Evolutionary conservation across 2,888 invertebrate species (phyloP).

Genomic region (Miltochrista miniata): DNA sequence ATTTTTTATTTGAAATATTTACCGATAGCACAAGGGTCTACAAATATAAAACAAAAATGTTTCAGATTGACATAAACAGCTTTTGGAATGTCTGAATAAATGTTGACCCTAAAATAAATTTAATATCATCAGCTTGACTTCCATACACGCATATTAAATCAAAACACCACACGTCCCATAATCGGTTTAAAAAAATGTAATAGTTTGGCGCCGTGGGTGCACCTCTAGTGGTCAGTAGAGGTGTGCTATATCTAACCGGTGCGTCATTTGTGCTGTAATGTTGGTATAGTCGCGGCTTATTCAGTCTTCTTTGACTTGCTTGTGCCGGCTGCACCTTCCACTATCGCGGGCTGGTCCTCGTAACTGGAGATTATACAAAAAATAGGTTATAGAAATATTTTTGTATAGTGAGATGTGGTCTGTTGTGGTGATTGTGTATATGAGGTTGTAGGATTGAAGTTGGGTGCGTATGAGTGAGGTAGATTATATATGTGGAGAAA

Average conservation of each 20-base stretch:
- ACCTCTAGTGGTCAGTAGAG: slow-evolving; percentile 19
- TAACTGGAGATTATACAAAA: slow-evolving; percentile 50
- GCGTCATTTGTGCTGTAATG: slow-evolving; percentile 30
- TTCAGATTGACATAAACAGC: neutral
- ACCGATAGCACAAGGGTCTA: neutral
- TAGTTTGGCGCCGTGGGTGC: slow-evolving; percentile 15
- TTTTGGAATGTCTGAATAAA: neutral
- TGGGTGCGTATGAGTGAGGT: too few relatives aligned
- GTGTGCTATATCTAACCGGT: slow-evolving; percentile 24
- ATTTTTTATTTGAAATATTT: neutral
- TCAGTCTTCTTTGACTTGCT: slow-evolving; percentile 69
- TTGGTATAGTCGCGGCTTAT: slow-evolving; percentile 34
- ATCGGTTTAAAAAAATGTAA: slow-evolving; percentile 10
- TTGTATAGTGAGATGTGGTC: neutral
- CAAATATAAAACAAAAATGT: neutral
- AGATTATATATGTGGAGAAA: too few relatives aligned
- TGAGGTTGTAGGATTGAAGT: too few relatives aligned
- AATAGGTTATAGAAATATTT: neutral
- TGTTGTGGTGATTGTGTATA: neutral
- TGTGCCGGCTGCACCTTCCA: slow-evolving; percentile 40
- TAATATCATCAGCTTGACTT: too few relatives aligned
- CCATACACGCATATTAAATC: neutral
- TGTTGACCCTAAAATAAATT: too few relatives aligned
- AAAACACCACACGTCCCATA: slow-evolving; percentile 10
- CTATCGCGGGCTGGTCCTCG: slow-evolving; percentile 70